A percentile compares a stretch with the other conserved stretches of the same genome.
phyloP scores from a whole-genome alignment of 1,140 invertebrate species.

The Arion vulgaris region DNA sequence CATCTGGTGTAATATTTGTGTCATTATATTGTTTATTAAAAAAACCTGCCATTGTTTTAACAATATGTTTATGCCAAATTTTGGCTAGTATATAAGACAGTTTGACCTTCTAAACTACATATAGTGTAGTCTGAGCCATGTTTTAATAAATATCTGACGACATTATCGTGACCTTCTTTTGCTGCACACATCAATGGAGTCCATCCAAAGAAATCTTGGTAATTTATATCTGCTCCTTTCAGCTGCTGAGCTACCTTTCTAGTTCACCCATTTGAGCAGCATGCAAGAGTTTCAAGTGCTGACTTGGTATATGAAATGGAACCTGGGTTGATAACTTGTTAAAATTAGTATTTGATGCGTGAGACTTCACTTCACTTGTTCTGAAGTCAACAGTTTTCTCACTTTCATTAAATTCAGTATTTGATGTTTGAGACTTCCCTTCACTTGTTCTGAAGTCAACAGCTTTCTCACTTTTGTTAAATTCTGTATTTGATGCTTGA shows the following conservation, averaged over 20 bases:
- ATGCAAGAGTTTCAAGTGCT: conserved; percentile 39
- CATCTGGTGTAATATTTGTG: background rate
- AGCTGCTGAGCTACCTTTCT: conserved; percentile 44
- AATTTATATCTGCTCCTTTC: conserved; percentile 75
- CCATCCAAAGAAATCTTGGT: conserved; percentile 83
- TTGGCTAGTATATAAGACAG: conserved; percentile 80
- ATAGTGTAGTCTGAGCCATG: conserved; percentile 77
- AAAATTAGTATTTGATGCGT: too few relatives aligned
- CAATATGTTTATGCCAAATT: conserved; percentile 76
- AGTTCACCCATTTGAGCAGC: conserved; percentile 59
- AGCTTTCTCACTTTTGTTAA: background rate
- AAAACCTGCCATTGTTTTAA: conserved; percentile 68
- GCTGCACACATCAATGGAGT: conserved; percentile 86
- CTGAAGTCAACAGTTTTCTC: background rate
- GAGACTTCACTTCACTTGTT: background rate
- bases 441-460: background rate
- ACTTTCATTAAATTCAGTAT: background rate
- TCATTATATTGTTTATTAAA: background rate
- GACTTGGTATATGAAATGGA: background rate
- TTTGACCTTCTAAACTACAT: conserved; percentile 79
- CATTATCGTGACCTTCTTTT: conserved; percentile 78
- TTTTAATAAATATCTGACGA: conserved; percentile 78
- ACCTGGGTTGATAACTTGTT: background rate
- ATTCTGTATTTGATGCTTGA: background rate
- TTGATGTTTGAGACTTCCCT: too few relatives aligned